phyloP scores from a whole-genome alignment of 1,140 invertebrate genomes.

The Cryptotermes secundus region DNA sequence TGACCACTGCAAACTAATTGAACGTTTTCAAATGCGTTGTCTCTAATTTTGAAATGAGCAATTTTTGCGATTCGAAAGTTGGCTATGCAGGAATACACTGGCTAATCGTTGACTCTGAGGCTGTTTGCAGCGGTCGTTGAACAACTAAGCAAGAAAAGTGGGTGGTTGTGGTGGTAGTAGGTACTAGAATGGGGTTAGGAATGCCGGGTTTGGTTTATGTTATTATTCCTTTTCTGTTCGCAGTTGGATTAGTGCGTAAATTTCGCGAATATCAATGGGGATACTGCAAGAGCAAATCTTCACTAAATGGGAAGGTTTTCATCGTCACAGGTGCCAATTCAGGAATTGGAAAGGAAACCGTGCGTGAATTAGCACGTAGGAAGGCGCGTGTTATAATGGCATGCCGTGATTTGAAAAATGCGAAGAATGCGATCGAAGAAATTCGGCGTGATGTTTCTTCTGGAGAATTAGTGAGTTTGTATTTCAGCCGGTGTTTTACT shows the following conservation, averaged over 20 bases:
- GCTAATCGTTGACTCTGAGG: no score
- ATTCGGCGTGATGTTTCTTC: constrained; percentile 56
- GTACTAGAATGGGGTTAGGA: no score
- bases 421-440: constrained; percentile 58
- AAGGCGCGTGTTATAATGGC: constrained; percentile 73
- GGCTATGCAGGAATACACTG: no score
- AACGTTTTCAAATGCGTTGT: no score
- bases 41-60: no score
- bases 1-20: no score
- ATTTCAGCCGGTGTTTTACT: no score
- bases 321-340: constrained; percentile 79
- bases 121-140: no score
- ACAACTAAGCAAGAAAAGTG: no score
- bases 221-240: constrained; percentile 46
- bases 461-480: constrained; percentile 59
- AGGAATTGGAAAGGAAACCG: constrained; percentile 77
- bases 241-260: constrained; percentile 50
- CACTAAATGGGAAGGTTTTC: constrained; percentile 60
- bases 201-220: constrained; percentile 47
- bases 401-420: constrained; percentile 63
- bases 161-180: no score
- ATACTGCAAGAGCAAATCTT: constrained; percentile 47
- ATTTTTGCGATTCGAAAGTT: no score
- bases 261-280: constrained; percentile 53
- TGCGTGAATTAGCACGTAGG: constrained; percentile 62